Percentiles rank a stretch among this genome's conserved stretches.
Evolutionary conservation across 1,140 invertebrate species (phyloP).

Genomic region (Drosophila kohkoa): DNA sequence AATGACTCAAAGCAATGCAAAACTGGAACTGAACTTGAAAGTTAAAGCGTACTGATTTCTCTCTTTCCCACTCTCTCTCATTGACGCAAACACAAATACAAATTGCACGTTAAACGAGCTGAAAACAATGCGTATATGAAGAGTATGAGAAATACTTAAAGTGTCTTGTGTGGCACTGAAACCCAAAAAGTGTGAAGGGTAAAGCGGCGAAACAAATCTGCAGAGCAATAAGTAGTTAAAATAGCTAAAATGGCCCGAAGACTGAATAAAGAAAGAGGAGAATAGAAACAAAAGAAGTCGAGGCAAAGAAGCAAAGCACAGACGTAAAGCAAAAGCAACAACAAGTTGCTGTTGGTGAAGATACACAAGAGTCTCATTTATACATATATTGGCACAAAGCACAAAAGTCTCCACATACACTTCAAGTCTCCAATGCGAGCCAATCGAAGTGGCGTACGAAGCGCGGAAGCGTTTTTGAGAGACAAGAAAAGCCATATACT

Average conservation of each 20-base stretch:
- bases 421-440: slow-evolving; percentile 57
- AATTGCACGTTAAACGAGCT: slow-evolving; percentile 13
- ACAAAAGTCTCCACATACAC: slow-evolving; percentile 45
- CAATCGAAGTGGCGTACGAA: slow-evolving; percentile 44
- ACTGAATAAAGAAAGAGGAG: slow-evolving; percentile 14
- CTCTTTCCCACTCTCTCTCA: not conserved
- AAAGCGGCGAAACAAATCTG: slow-evolving; percentile 29
- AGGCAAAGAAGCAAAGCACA: slow-evolving; percentile 54
- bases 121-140: slow-evolving; percentile 36
- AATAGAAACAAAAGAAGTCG: slow-evolving; percentile 44
- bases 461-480: slow-evolving; percentile 47
- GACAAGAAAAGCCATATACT: slow-evolving; percentile 55
- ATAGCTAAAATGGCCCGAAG: slow-evolving; percentile 33
- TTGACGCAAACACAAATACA: not conserved
- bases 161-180: slow-evolving; percentile 51
- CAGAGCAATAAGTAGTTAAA: slow-evolving; percentile 18
- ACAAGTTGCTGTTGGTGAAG: slow-evolving; percentile 79
- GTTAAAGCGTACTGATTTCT: slow-evolving; percentile 39
- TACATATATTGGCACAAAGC: slow-evolving; percentile 60
- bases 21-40: slow-evolving; percentile 30
- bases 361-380: slow-evolving; percentile 60
- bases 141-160: slow-evolving; percentile 30
- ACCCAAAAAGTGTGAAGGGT: slow-evolving; percentile 58
- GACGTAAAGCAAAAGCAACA: slow-evolving; percentile 56
- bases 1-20: slow-evolving; percentile 39